Conservation (phyloP, 2,888 invertebrate species). For the Conomelus anceps region DNA sequence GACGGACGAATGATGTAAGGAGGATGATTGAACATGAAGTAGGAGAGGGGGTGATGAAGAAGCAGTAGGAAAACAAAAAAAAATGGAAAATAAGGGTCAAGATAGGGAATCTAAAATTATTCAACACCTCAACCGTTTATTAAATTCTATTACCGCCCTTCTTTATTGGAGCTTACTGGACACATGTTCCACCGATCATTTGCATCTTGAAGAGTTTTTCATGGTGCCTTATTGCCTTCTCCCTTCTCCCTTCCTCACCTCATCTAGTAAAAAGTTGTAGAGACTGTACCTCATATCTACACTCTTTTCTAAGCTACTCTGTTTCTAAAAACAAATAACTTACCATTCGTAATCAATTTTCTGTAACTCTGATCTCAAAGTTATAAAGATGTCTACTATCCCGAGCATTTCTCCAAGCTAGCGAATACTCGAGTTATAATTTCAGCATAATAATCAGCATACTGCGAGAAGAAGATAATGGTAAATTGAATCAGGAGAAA, state of each 20-base stretch:
- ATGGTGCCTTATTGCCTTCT: background rate
- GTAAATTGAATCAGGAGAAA: background rate
- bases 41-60: no score
- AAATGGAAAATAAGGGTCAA: background rate
- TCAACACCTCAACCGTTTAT: slow-evolving; percentile 8
- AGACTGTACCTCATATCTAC: background rate
- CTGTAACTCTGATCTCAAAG: background rate
- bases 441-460: background rate
- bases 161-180: slow-evolving; percentile 4
- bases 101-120: slow-evolving; percentile 3
- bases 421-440: background rate
- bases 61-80: background rate
- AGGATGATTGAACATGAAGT: no score
- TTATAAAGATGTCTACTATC: background rate
- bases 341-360: background rate
- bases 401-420: background rate
- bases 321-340: background rate
- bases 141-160: slow-evolving; percentile 8
- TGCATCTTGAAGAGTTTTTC: background rate
- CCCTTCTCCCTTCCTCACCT: background rate
- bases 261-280: background rate
- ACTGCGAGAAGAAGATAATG: background rate
- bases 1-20: background rate
- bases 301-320: background rate
- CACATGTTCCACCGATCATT: slow-evolving; percentile 6